Base-by-base conservation (phyloP, 2,888 invertebrate genomes). In the Torymus auratus region DNA sequence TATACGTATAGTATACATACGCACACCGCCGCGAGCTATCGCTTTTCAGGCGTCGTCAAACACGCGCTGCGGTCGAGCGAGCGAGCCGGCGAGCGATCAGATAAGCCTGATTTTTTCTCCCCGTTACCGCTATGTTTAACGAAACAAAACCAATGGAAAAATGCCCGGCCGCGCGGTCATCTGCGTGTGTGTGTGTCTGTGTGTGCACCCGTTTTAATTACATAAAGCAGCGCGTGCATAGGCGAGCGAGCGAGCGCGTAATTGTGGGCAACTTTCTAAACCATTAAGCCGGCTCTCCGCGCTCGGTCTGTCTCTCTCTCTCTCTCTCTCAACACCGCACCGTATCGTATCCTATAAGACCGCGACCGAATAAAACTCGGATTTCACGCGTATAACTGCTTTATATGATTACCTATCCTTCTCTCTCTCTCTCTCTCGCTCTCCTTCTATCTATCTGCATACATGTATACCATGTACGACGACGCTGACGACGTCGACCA, bases 281-380 rank as follows among this genome's bases (percentile, higher is more conserved):
- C 79, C 79, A 82, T 82, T 79, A 82, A 72, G 76, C 62, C 52
- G 41, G 68, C 72, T 64, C 23, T 62, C 17, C 56, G 56, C 67
- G 53, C 41, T 17, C 2, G 41, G 61, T 71, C 50, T n/a, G 13
- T 17, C 60, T 41, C 68, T 28, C 28, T 28, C 28, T 28, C 7
- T 28, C 28, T 28, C 28, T 28, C 28, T 3, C 3, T 28, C 28
- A 2, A 28, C 28, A 28, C 28, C 28, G 3, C 28, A 28, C 28
- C 7, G 28, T 28, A 28, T 28, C 28, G 28, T 28, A 28, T 28
- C 28, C 3, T 28, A 28, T 28, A 28, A 28, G 28, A 28, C 28
- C 28, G 28, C 77, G 73, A 71, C 61, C 73, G 80, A 81, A 84
- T 83, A 80, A 82, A 82, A 80, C 83, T 83, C 78, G 80, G 75